A percentile compares a stretch with the other conserved stretches of the same genome.
Evolutionary conservation across 2,888 invertebrate species (phyloP).

Genomic region (Eulithis testata): DNA sequence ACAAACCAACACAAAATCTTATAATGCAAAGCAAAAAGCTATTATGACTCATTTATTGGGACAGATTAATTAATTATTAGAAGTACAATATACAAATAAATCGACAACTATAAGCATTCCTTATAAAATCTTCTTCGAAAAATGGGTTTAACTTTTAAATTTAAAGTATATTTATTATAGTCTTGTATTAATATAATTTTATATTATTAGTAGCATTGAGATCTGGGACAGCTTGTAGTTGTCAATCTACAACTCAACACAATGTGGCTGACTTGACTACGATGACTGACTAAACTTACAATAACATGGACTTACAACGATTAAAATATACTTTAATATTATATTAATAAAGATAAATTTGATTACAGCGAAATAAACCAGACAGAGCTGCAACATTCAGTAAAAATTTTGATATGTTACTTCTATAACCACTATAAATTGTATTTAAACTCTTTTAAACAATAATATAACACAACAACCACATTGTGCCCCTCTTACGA

Average conservation of each 20-base stretch:
- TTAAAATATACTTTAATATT: slow-evolving; percentile 34
- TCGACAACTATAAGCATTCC: slow-evolving; percentile 44
- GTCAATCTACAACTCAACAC: slow-evolving; percentile 48
- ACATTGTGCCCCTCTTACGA: slow-evolving; percentile 61
- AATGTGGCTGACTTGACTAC: slow-evolving; percentile 41
- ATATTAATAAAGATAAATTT: slow-evolving; percentile 27
- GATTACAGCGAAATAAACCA: slow-evolving; percentile 31
- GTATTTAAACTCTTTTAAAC: slow-evolving; percentile 41
- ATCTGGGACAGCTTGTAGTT: slow-evolving; percentile 52
- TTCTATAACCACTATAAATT: slow-evolving; percentile 40
- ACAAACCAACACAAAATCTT: slow-evolving; percentile 79
- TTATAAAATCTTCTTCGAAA: slow-evolving; percentile 39
- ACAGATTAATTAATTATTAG: slow-evolving; percentile 52
- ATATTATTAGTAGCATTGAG: slow-evolving; percentile 43
- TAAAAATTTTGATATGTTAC: slow-evolving; percentile 44
- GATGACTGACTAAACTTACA: slow-evolving; percentile 32
- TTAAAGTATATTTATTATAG: slow-evolving; percentile 31
- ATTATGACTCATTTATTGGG: slow-evolving; percentile 65
- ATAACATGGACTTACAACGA: slow-evolving; percentile 36
- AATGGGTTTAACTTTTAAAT: slow-evolving; percentile 37
- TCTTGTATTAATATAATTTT: slow-evolving; percentile 37
- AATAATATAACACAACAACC: slow-evolving; percentile 58
- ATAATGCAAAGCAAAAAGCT: slow-evolving; percentile 58
- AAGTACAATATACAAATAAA: slow-evolving; percentile 31
- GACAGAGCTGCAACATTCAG: slow-evolving; percentile 35